Percentiles rank a stretch among this genome's conserved stretches.
Evolutionary conservation across 1,140 invertebrate species (phyloP).

Genomic region (Diachasmimorpha longicaudata): DNA sequence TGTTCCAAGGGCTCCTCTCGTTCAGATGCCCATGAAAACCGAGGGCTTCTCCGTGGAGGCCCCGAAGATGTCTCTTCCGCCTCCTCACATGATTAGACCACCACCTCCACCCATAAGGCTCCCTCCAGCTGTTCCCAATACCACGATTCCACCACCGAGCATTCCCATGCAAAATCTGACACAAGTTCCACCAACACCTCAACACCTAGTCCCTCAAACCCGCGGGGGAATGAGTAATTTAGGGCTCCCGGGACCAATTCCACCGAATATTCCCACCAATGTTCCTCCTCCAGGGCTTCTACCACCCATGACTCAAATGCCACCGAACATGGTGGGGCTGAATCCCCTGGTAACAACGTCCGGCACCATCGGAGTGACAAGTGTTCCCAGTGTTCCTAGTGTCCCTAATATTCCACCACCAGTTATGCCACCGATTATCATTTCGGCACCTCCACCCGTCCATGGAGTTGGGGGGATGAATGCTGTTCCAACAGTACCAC

Average conservation of each 20-base stretch:
- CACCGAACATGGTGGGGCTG: slow-evolving; percentile 53
- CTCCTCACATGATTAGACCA: slow-evolving; percentile 49
- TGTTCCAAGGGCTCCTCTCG: background rate
- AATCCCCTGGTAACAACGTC: slow-evolving; percentile 35
- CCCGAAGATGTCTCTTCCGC: slow-evolving; percentile 51
- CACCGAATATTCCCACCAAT: background rate
- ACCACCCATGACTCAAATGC: slow-evolving; percentile 53
- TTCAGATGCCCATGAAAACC: slow-evolving; percentile 23
- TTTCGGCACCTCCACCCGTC: slow-evolving; percentile 56
- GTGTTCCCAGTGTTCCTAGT: slow-evolving; percentile 48
- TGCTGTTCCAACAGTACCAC: slow-evolving; percentile 46
- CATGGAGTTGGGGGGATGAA: slow-evolving; percentile 44
- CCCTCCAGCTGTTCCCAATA: slow-evolving; percentile 48
- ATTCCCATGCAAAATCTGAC: slow-evolving; percentile 40
- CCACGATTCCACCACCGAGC: slow-evolving; percentile 54
- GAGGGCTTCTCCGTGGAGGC: slow-evolving; percentile 42
- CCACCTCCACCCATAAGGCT: slow-evolving; percentile 40
- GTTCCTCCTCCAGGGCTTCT: slow-evolving; percentile 56
- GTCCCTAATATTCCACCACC: slow-evolving; percentile 53
- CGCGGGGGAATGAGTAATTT: slow-evolving; percentile 32
- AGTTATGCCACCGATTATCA: slow-evolving; percentile 58
- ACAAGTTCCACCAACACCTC: slow-evolving; percentile 29
- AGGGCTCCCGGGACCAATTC: slow-evolving; percentile 41
- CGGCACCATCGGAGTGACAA: slow-evolving; percentile 57
- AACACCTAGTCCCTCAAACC: slow-evolving; percentile 43